Evolutionary conservation across 2,113 vertebrate species (phyloP).

Genomic region (Butastur rufipennis): DNA sequence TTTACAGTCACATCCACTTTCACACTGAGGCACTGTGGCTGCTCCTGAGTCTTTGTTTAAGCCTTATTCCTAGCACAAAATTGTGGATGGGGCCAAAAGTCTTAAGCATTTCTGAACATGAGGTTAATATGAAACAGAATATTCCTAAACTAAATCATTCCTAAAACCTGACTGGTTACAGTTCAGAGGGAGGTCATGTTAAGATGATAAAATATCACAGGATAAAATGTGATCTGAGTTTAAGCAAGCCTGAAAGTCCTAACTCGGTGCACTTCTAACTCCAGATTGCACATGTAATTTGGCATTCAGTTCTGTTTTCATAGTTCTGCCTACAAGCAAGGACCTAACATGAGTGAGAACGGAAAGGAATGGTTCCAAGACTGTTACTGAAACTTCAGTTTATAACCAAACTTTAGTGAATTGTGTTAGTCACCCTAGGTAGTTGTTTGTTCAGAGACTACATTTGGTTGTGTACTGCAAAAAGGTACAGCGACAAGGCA

Average conservation of each 20-base stretch:
- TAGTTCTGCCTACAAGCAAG: background rate
- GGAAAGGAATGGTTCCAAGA: fast-evolving
- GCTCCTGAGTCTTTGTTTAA: background rate
- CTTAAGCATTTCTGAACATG: background rate
- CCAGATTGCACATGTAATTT: background rate
- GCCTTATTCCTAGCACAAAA: background rate
- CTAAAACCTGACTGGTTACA: background rate
- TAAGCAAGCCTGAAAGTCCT: background rate
- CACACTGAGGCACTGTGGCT: background rate
- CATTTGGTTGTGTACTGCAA: background rate
- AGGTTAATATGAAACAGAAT: background rate
- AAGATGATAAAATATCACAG: background rate
- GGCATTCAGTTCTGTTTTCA: background rate
- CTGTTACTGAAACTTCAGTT: background rate
- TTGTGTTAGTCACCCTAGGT: background rate
- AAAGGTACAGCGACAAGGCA: background rate
- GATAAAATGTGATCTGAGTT: background rate
- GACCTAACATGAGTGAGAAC: background rate
- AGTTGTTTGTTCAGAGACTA: background rate
- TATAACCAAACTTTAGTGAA: background rate
- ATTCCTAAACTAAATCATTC: background rate
- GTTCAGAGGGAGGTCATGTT: background rate
- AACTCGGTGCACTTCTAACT: background rate
- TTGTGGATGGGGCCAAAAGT: background rate
- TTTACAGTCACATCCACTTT: background rate